Percentiles rank a stretch among this genome's conserved stretches.
Conservation (phyloP, 2,113 vertebrate species). For the Ptychochromis oligacanthus region DNA sequence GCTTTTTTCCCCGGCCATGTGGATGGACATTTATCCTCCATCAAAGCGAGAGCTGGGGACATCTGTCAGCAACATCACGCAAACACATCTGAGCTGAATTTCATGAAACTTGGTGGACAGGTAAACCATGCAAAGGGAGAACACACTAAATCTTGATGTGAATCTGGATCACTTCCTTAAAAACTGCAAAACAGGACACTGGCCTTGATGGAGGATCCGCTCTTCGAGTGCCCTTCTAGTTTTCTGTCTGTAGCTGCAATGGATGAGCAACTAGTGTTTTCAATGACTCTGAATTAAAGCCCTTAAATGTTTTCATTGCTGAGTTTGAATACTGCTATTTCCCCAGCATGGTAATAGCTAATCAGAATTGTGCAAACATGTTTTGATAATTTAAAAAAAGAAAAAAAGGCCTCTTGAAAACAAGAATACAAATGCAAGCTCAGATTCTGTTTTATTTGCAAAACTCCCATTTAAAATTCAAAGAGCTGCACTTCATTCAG, state of each 20-base stretch:
- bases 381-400: too few species aligned
- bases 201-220: not conserved
- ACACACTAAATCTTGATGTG: not conserved
- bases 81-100: not conserved
- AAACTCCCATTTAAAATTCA: too few species aligned
- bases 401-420: too few species aligned
- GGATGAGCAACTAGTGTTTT: not conserved
- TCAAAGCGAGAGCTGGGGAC: not conserved
- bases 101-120: not conserved
- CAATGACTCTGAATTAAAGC: not conserved
- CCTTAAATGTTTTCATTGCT: not conserved
- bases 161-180: not conserved
- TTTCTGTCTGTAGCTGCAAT: not conserved
- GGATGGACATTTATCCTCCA: not conserved
- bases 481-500: too few species aligned
- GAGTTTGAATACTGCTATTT: not conserved
- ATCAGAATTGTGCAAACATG: too few species aligned
- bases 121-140: not conserved
- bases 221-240: too few species aligned
- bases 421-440: too few species aligned
- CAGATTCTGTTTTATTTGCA: too few species aligned
- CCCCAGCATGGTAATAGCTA: not conserved
- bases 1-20: not conserved
- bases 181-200: not conserved
- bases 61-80: not conserved